phyloP scores from a whole-genome alignment of 1,140 invertebrate genomes.

The Drepana arcuata region DNA sequence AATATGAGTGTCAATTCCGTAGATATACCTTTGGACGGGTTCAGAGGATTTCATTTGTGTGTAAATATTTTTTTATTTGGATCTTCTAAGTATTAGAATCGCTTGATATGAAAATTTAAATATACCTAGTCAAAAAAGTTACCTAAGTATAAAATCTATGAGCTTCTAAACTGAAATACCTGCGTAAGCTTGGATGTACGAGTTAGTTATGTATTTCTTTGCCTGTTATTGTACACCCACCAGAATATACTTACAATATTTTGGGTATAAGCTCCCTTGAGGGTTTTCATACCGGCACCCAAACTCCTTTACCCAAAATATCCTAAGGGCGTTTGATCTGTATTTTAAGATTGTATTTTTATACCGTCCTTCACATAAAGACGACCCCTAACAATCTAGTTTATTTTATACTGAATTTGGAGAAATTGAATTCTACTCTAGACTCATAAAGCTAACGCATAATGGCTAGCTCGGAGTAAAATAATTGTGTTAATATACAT shows the following conservation, averaged over 20 bases:
- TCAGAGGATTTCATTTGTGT: no score
- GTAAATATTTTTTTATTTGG: no score
- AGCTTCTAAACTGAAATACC: no score
- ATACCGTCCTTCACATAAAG: slow-evolving; percentile 19
- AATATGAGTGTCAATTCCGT: no score
- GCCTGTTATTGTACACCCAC: no score
- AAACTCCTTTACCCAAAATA: slow-evolving; percentile 6
- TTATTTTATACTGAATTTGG: slow-evolving; percentile 22
- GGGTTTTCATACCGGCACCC: slow-evolving; percentile 3
- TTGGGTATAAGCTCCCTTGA: slow-evolving; percentile 1
- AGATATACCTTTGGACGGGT: no score
- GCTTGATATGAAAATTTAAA: no score
- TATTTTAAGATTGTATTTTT: slow-evolving; percentile 22
- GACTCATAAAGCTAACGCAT: slow-evolving; percentile 16
- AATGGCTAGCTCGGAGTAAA: slow-evolving; percentile 11
- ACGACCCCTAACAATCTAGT: slow-evolving; percentile 22
- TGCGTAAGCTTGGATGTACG: no score
- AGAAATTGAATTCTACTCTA: slow-evolving; percentile 20
- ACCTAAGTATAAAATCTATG: no score
- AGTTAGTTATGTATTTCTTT: no score
- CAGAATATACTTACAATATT: slow-evolving; percentile 3
- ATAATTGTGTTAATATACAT: slow-evolving; percentile 16
- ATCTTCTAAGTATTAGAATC: no score
- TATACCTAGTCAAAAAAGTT: no score
- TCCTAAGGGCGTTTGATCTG: slow-evolving; percentile 16